phyloP scores from a whole-genome alignment of 2,888 invertebrate species.

The Globia sparganii region DNA sequence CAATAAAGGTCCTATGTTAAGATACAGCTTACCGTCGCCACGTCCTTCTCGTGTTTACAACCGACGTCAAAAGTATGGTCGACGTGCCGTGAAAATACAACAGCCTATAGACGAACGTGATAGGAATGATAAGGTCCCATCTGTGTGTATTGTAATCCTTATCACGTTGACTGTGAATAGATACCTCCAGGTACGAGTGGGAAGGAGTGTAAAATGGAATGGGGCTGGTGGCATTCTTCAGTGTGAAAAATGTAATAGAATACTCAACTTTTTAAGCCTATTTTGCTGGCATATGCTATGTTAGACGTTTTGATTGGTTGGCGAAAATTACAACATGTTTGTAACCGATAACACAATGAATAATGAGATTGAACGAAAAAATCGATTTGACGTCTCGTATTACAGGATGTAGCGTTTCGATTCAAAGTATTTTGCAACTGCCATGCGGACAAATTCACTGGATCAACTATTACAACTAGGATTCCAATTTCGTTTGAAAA shows the following conservation, averaged over 20 bases:
- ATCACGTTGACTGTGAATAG: slow-evolving; percentile 45
- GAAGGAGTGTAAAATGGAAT: not conserved
- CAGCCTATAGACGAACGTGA: slow-evolving; percentile 41
- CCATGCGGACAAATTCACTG: not conserved
- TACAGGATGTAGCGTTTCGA: not conserved
- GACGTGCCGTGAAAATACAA: slow-evolving; percentile 51
- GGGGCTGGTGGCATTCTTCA: slow-evolving; percentile 6
- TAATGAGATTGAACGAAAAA: not conserved
- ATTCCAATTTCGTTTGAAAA: not conserved
- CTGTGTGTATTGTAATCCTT: slow-evolving; percentile 37
- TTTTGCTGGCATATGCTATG: not conserved
- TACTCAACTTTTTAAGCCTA: not conserved
- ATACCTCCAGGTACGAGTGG: slow-evolving; percentile 22
- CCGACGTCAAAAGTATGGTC: slow-evolving; percentile 37
- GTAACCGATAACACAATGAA: no score
- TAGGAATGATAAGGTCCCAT: slow-evolving; percentile 12
- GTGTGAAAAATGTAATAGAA: not conserved
- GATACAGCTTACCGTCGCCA: not conserved
- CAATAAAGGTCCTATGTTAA: slow-evolving; percentile 7
- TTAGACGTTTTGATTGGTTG: not conserved
- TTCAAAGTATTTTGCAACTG: not conserved
- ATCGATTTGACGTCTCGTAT: not conserved
- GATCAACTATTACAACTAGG: not conserved
- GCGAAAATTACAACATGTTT: not conserved
- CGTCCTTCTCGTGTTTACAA: slow-evolving; percentile 46